Conservation (phyloP, 2,113 vertebrate species). For the Nibea coibor region DNA sequence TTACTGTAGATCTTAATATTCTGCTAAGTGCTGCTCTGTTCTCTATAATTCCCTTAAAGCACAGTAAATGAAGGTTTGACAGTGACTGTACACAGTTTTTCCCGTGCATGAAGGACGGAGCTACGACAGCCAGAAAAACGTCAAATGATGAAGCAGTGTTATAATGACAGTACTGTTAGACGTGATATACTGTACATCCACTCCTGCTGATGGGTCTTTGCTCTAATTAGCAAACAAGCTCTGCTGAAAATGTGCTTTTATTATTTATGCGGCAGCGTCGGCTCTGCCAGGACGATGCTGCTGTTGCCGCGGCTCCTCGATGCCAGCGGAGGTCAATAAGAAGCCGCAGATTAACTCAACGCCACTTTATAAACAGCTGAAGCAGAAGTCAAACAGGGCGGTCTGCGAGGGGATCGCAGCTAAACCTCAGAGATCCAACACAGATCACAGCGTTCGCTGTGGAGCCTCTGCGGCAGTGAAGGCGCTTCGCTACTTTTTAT, state of each 20-base stretch:
- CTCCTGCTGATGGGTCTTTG: constrained; percentile 44
- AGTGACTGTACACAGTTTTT: no score
- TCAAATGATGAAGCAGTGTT: constrained; percentile 19
- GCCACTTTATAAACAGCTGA: constrained; percentile 37
- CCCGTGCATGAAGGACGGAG: background rate
- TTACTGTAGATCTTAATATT: no score
- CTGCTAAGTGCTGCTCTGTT: no score
- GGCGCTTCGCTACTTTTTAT: constrained; percentile 57
- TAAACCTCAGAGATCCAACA: constrained; percentile 35
- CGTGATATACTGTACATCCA: constrained; percentile 39
- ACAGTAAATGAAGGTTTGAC: no score
- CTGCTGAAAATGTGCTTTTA: constrained; percentile 41
- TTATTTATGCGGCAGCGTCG: constrained; percentile 44
- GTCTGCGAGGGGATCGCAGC: background rate
- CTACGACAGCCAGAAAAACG: constrained; percentile 9
- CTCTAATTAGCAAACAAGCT: constrained; percentile 51
- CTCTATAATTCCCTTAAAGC: no score
- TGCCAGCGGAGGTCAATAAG: constrained; percentile 18
- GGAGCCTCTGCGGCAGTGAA: constrained; percentile 59
- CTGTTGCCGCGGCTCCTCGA: constrained; percentile 23
- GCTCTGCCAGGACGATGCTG: constrained; percentile 8
- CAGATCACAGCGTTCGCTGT: constrained; percentile 31
- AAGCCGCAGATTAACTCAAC: constrained; percentile 22
- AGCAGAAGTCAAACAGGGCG: constrained; percentile 10
- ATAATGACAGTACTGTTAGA: constrained; percentile 11